These are phyloP conservation scores for Myopa testacea DNA, from an alignment of 2,888 invertebrate genomes.

Conservation along the genomic window DNA sequence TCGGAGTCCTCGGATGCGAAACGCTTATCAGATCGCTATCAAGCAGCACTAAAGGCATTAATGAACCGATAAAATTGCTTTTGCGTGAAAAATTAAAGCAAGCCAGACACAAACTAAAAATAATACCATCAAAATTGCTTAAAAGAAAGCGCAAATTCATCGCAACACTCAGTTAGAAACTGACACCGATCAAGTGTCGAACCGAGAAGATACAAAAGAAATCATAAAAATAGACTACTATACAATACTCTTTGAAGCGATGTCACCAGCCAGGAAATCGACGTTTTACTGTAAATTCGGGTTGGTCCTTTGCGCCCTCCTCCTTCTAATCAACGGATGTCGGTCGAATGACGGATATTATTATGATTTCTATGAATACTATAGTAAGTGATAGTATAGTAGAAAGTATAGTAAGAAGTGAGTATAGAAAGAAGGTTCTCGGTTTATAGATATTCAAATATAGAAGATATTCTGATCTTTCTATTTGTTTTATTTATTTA, in stretches of 20 bases:
- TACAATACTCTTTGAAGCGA: not conserved
- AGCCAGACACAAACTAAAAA: constrained; percentile 30
- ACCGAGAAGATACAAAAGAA: constrained; percentile 44
- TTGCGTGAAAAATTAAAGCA: constrained; percentile 22
- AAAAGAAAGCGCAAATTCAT: constrained; percentile 54
- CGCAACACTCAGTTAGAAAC: constrained; percentile 56
- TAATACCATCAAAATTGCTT: constrained; percentile 51
- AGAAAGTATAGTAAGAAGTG: too few relatives aligned
- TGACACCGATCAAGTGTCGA: constrained; percentile 51
- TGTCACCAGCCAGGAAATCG: not conserved
- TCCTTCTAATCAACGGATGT: constrained; percentile 46
- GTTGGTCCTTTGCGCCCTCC: constrained; percentile 45
- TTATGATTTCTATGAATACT: too few relatives aligned
- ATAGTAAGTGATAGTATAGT: constrained; percentile 59
- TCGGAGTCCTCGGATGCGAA: constrained; percentile 1
- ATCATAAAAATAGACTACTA: constrained; percentile 22
- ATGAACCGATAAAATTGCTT: not conserved
- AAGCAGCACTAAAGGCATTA: not conserved
- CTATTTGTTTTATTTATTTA: too few relatives aligned
- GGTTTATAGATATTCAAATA: too few relatives aligned
- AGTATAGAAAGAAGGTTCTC: not conserved
- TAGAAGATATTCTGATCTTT: too few relatives aligned
- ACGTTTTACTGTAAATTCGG: constrained; percentile 31
- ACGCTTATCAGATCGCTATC: constrained; percentile 19
- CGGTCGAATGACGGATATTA: too few relatives aligned